Base-by-base conservation (phyloP, 2,113 vertebrate genomes). In the Condylura cristata region DNA sequence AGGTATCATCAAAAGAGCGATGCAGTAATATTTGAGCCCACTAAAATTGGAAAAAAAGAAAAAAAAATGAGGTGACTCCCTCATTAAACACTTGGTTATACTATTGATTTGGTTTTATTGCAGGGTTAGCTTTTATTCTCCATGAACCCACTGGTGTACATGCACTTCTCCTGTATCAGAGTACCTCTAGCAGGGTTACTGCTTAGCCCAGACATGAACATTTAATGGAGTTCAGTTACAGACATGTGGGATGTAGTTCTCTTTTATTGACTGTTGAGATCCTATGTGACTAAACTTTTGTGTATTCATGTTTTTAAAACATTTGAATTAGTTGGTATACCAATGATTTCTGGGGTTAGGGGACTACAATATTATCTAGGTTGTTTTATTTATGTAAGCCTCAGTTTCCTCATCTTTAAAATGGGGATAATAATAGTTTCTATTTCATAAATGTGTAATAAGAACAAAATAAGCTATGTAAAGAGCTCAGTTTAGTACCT, bases 341-440 rank as follows among this genome's bases (percentile, higher is more conserved):
- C 85, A 80, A 71, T 94, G 41, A 86, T 56, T 75, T 94, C 91
- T 91, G 71, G 61, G 41, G 61, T 87, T 95, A 95, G 76, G 86
- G 80, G 30, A 81, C 74, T 82, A 53, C 37, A 95, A 0, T 92
- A 61, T 89, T 60, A 66, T 8, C 34, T 86, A 7, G 89, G 39
- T 80, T 89, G 37, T 80, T 89, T 87, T 56, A 85, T 11, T 39
- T 88, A 46, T 46, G 2, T 87, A 72, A 72, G 65, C 80, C 93
- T 96, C 86, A 83, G 37, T 94, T 95, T 95, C 84, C 90, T 95
- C 95, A 76, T 96, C 96, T 96, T 94, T 97, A 96, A 97, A 97
- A 96, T 97, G 95, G 95, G 95, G 84, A 95, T 96, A 95, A 97
- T 97, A 97, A 91, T 95, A 34, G 34, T 86, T 89, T 82, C 37